Conservation (phyloP, 1,140 invertebrate species). For the Papilio machaon region DNA sequence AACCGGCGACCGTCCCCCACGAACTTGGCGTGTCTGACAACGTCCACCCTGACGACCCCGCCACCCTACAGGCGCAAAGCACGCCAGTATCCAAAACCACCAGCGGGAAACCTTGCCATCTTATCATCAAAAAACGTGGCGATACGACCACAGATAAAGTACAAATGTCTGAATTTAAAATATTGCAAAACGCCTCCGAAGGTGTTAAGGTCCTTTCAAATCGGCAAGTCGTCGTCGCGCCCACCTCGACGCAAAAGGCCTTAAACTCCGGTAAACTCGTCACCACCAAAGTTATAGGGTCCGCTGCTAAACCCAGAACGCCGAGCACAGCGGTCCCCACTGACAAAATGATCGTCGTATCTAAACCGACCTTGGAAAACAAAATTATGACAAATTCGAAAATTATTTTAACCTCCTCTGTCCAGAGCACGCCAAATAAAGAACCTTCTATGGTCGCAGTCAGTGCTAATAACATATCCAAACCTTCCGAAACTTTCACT, state of each 20-base stretch:
- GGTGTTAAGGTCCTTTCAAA: constrained; percentile 74
- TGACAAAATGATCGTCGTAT: constrained; percentile 80
- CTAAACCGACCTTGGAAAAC: constrained; percentile 67
- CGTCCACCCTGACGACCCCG: constrained; percentile 62
- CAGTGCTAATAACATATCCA: constrained; percentile 58
- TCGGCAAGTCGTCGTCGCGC: constrained; percentile 70
- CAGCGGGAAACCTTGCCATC: constrained; percentile 71
- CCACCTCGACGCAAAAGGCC: constrained; percentile 67
- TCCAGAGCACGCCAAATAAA: constrained; percentile 60
- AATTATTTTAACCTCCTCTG: constrained; percentile 71
- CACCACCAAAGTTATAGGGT: constrained; percentile 75
- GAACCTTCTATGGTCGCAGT: constrained; percentile 52
- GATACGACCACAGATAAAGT: constrained; percentile 66
- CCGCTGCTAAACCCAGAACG: constrained; percentile 59
- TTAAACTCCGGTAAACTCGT: constrained; percentile 72
- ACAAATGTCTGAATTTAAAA: constrained; percentile 75
- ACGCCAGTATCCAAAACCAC: constrained; percentile 56
- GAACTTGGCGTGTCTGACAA: constrained; percentile 65
- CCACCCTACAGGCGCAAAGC: constrained; percentile 57
- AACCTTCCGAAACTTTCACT: constrained; percentile 68
- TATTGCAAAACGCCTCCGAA: constrained; percentile 75
- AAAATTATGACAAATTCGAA: constrained; percentile 67
- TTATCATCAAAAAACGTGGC: constrained; percentile 74
- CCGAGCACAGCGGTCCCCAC: constrained; percentile 58
- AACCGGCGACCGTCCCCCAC: constrained; percentile 68